A percentile compares a stretch with the other conserved stretches of the same genome.
These are phyloP conservation scores for Rhopalosiphum maidis DNA, from an alignment of 1,140 invertebrate genomes.

Conservation along the genomic window DNA sequence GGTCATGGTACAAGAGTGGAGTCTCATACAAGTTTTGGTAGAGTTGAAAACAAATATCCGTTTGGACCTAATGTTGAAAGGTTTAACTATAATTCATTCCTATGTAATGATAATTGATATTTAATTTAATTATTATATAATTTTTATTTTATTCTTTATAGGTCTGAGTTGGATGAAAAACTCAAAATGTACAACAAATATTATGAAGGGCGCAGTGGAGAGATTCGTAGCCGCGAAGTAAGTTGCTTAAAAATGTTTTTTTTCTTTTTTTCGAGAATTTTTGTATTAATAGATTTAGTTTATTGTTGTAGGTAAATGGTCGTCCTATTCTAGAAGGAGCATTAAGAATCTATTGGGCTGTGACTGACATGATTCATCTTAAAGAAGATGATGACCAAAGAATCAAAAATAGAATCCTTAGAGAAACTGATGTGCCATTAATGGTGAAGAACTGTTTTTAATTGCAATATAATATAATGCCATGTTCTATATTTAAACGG, in stretches of 20 bases:
- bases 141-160: slow-evolving; percentile 60
- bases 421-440: slow-evolving; percentile 25
- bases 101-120: background rate
- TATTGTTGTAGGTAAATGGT: slow-evolving; percentile 71
- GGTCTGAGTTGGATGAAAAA: slow-evolving; percentile 80
- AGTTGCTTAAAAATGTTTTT: slow-evolving; percentile 50
- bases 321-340: slow-evolving; percentile 80
- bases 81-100: slow-evolving; percentile 20
- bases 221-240: slow-evolving; percentile 76
- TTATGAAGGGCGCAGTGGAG: slow-evolving; percentile 80
- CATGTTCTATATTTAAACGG: background rate
- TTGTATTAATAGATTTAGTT: slow-evolving; percentile 38
- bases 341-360: slow-evolving; percentile 84
- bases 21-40: slow-evolving; percentile 84
- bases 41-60: slow-evolving; percentile 67
- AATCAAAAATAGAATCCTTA: slow-evolving; percentile 52
- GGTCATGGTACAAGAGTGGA: slow-evolving; percentile 86
- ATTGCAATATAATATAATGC: background rate
- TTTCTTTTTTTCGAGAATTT: slow-evolving; percentile 22
- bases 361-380: slow-evolving; percentile 81
- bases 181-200: slow-evolving; percentile 81
- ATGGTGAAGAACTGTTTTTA: slow-evolving; percentile 17
- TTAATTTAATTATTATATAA: background rate
- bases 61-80: slow-evolving; percentile 54
- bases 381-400: slow-evolving; percentile 87